Base-by-base conservation (phyloP, 2,113 vertebrate species). In the Salvelinus fontinalis region DNA sequence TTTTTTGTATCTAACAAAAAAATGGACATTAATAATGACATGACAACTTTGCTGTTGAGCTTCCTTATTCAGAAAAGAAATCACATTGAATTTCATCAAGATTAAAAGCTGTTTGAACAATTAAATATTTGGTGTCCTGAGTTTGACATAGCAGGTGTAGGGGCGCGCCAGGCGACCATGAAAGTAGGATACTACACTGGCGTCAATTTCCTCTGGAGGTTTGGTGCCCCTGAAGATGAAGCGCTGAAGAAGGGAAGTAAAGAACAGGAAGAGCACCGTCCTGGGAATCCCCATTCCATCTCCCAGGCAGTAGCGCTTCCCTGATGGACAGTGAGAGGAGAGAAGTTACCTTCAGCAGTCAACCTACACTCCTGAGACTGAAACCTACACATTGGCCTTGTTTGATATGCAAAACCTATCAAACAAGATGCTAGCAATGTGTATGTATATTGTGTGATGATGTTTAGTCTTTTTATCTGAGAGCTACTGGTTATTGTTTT, bases 241-340 rank as follows among this genome's bases (percentile, higher is more conserved):
- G 44, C 13, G 75, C 70, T 88, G 87, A 18, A 88, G 84, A 5
- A 88, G 79, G 14, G 75, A 67, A 2, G 78, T 82, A 60, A 85
- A 77, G 60, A 83, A 73, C 5, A 86, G 54, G 60, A 88, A 88
- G 60, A 83, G 22, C 67, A 81, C 84, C 31, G 69, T 73, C n/a
- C 77, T 51, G 22, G 81, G 66, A 31, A 67, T 67, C 18, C 66
- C 83, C 79, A 88, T 59, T 39, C 73, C 79, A 66, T 88, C 83
- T 67, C 86, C 86, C 0, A 82, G n/a, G 67, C 83, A 88, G 3
- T 18, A 72, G 2, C 83, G 79, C 65, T 86, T 88, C 12, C 84
- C 86, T 86, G 44, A 9, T 14, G 24, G 71, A 4, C 44, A 20
- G 4, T 14, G 51, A 11, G n/a, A 5, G 57, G 11, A 44, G 2